Evolutionary conservation across 2,113 vertebrate genomes (phyloP), one percentile per base, ranked within the genome.

Genomic region (Acinonyx jubatus): DNA sequence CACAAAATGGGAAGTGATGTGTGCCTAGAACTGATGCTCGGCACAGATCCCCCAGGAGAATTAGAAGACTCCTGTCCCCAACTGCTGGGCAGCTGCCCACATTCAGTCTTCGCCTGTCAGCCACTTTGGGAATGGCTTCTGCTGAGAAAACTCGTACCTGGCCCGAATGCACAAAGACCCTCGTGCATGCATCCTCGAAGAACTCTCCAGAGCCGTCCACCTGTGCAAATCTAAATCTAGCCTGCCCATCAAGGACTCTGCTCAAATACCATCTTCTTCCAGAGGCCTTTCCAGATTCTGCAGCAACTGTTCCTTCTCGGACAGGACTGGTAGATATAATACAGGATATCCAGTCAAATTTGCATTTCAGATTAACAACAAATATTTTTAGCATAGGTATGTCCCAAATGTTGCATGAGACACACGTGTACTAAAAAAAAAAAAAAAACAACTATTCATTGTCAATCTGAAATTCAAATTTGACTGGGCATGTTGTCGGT

Each of bases 341-440:
- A 69, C 4, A 93, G 16, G 55, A 74, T 25, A 73, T 0, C 23
- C 55, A 57, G 50, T 45, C 69, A 57, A 52, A 81, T 29, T 38
- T 78, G 27, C 89, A 91, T 78, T 88, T 71, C 50, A 78, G 10
- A 76, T 55, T 15, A 81, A 91, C 19, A 80, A n/a, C 18, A 65
- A 84, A 63, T 80, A 21, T 89, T 85, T 88, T 80, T 78, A 88
- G 27, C 31, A 68, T 65, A 63, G 31, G 5, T 68, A 36, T 82
- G 11, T 38, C 33, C 12, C 52, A 78, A 63, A 78, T 48, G 41
- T 21, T 38, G 5, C 23, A 25, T 71, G 27, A 38, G 45, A 68
- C 19, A 74, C 10, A 74, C 1, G 48, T 69, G 74, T 6, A 69
- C 9, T 68, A 61, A 78, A 63, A 85, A 78, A 65, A 45, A 45